Evolutionary conservation across 2,797 vertebrate genomes (phyloP).

Genomic region (Sebastes vulpes): DNA sequence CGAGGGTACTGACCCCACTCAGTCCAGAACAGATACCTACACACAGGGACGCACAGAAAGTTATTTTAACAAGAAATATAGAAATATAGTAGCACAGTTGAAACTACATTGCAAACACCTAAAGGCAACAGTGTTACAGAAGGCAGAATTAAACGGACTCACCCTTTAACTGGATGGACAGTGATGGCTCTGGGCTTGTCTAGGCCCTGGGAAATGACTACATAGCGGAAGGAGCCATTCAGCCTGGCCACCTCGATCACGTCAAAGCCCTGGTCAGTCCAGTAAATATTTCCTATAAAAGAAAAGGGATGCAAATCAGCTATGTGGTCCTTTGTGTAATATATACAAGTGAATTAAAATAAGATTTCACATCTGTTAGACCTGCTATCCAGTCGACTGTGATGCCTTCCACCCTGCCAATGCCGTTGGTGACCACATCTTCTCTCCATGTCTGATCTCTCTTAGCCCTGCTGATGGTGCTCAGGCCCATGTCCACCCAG

Average conservation of each 20-base stretch:
- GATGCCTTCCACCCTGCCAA: constrained; percentile 96
- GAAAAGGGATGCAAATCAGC: constrained; percentile 1
- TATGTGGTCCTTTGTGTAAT: background rate
- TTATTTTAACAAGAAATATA: background rate
- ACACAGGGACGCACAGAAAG: background rate
- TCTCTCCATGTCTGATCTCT: constrained; percentile 98
- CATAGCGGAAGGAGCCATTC: constrained; percentile 97
- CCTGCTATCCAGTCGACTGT: constrained; percentile 98
- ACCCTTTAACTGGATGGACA: constrained; percentile 96
- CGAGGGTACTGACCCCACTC: constrained; percentile 99
- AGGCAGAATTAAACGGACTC: constrained; percentile 41
- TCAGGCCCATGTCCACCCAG: constrained; percentile 99
- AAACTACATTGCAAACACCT: background rate
- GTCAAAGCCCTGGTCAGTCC: constrained; percentile 98
- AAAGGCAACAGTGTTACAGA: background rate
- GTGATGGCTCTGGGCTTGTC: constrained; percentile 98
- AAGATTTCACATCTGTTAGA: constrained; percentile 42
- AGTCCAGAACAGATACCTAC: constrained; percentile 97
- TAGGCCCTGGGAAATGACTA: constrained; percentile 96
- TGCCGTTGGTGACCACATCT: constrained; percentile 96
- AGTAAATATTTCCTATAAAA: constrained; percentile 95
- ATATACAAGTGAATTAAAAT: background rate
- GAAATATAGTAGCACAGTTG: background rate
- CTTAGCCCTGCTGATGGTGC: constrained; percentile 97
- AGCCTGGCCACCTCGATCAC: constrained; percentile 97